Percentiles rank a stretch among this genome's conserved stretches.
Evolutionary conservation across 1,140 invertebrate species (phyloP).

Genomic region (Scaptomyza hsui): DNA sequence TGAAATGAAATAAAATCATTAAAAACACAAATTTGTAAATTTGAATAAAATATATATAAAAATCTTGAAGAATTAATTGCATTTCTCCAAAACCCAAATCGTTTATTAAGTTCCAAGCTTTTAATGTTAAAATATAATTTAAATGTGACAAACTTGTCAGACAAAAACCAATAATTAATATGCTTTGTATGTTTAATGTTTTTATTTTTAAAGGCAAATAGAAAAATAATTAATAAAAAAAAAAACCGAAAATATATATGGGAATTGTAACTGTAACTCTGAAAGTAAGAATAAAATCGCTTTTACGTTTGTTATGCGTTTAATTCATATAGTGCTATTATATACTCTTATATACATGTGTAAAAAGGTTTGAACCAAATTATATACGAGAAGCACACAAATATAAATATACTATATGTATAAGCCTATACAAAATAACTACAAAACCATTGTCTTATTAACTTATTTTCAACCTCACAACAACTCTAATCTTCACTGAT

Average conservation of each 20-base stretch:
- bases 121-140: neutral
- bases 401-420: neutral
- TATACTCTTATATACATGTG: conserved; percentile 1
- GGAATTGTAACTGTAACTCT: neutral
- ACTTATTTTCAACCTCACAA: neutral
- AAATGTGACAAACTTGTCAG: neutral
- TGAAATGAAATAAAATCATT: no score
- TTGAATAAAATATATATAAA: neutral
- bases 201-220: no score
- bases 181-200: no score
- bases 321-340: neutral
- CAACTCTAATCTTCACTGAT: no score
- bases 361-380: neutral
- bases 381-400: neutral
- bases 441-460: neutral
- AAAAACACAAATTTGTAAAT: neutral
- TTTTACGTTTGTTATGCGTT: neutral
- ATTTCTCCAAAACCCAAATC: neutral
- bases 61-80: neutral
- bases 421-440: neutral
- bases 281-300: neutral
- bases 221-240: neutral
- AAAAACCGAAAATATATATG: neutral
- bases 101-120: neutral
- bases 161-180: neutral